Conservation (phyloP, 2,113 vertebrate genomes). For the Oenanthe oenanthe region DNA sequence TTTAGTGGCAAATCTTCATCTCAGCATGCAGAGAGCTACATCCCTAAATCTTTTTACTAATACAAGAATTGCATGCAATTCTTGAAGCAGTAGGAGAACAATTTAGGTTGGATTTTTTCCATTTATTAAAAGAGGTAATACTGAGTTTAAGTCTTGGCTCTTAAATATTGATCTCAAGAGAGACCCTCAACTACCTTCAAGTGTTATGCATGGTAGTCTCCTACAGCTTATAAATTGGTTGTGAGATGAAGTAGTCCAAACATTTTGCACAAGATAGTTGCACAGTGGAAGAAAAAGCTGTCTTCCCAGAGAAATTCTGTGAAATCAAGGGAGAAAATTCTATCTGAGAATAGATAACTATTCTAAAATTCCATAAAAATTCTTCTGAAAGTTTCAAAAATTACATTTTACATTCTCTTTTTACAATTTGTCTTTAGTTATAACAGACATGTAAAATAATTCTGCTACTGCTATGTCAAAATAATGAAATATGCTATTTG, state of each 20-base stretch:
- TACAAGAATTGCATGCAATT: neutral
- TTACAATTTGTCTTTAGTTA: slow-evolving; percentile 24
- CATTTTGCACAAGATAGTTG: neutral
- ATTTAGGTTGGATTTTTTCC: neutral
- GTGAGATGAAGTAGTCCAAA: neutral
- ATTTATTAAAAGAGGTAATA: slow-evolving; percentile 19
- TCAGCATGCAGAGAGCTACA: slow-evolving; percentile 42
- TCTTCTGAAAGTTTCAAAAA: slow-evolving; percentile 20
- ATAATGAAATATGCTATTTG: slow-evolving; percentile 53
- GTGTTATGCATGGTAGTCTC: neutral
- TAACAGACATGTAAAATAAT: slow-evolving; percentile 32
- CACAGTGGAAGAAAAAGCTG: neutral
- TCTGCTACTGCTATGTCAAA: slow-evolving; percentile 17
- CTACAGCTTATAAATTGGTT: neutral
- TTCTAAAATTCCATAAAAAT: slow-evolving; percentile 10
- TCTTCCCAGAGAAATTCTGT: neutral
- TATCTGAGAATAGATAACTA: neutral
- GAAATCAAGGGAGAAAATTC: neutral
- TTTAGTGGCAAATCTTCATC: slow-evolving; percentile 50
- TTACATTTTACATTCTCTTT: slow-evolving; percentile 17
- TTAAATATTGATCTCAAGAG: slow-evolving; percentile 42
- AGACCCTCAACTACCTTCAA: neutral
- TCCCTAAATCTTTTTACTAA: slow-evolving; percentile 21
- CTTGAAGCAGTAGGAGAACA: slow-evolving; percentile 2
- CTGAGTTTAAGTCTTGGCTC: slow-evolving; percentile 25